A percentile compares a stretch with the other conserved stretches of the same genome.
phyloP scores from a whole-genome alignment of 2,888 invertebrate genomes.

The Meandrusa payeni region DNA sequence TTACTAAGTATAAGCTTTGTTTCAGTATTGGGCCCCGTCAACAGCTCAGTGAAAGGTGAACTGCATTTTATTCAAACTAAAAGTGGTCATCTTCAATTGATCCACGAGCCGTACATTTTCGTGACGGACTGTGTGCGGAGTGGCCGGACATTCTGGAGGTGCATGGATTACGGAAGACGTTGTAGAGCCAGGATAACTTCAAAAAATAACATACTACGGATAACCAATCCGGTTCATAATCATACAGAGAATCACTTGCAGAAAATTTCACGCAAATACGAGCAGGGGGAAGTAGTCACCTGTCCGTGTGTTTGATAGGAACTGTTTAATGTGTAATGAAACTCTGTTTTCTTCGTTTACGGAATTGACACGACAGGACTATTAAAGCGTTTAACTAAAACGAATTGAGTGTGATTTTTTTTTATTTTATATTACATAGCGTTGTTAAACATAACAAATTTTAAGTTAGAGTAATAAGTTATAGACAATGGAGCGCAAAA shows the following conservation, averaged over 20 bases:
- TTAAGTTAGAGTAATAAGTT: not conserved
- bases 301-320: slow-evolving; percentile 54
- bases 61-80: slow-evolving; percentile 75
- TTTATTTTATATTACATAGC: not conserved
- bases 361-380: too few relatives aligned
- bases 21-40: slow-evolving; percentile 60
- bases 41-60: slow-evolving; percentile 57
- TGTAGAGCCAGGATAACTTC: slow-evolving; percentile 75
- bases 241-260: slow-evolving; percentile 64
- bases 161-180: slow-evolving; percentile 73
- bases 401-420: slow-evolving; percentile 7
- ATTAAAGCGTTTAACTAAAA: not conserved
- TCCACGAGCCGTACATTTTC: slow-evolving; percentile 73
- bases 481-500: too few relatives aligned
- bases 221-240: slow-evolving; percentile 73
- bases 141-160: slow-evolving; percentile 74
- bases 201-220: slow-evolving; percentile 65
- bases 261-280: slow-evolving; percentile 68
- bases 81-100: slow-evolving; percentile 72
- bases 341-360: too few relatives aligned
- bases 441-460: slow-evolving; percentile 1
- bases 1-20: slow-evolving; percentile 24
- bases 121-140: slow-evolving; percentile 75
- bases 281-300: slow-evolving; percentile 69
- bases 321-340: not conserved